Evolutionary conservation across 2,888 invertebrate species (phyloP), one percentile per base, ranked within the genome.

Genomic region (Cistogaster globosa): DNA sequence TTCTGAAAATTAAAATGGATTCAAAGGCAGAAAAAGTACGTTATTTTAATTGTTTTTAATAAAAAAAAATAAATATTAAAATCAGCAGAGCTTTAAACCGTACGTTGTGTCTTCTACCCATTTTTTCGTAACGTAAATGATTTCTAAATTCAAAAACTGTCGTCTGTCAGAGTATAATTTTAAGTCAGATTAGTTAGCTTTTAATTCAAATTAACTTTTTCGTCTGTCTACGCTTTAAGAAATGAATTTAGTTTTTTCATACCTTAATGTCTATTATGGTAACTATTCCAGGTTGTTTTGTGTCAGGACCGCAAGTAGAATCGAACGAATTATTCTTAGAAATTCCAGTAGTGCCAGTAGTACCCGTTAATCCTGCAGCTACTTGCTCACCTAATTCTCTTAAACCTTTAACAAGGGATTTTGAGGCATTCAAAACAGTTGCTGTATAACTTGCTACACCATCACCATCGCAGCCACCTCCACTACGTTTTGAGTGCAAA

Each of bases 401-500:
- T 72, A 98, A 93, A 0, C 98, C 98, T 92, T 98, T 97, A 80
- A 98, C 97, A 51, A 98, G 94, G 22, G 97, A 97, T 93, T 98
- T 98, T 20, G 98, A 98, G 1, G 98, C 98, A 93, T 98, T 97
- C 12, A 99, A 94, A 72, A 98, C 97, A 0, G 98, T 97, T 0
- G 98, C 98, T 62, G 98, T 98, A 89, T 97, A 97, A 91, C 97
- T 97, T 90, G 97, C 95, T 16, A 96, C 96, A 16, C 97, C 97
- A 91, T 97, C 97, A 36, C 95, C 96, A 92, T 96, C 96, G 92
- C 96, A 96, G 2, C 97, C 97, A 1, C 97, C 97, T 83, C 96
- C 96, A 91, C 97, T 97, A 78, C 96, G 94, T 91, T 96, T 95
- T 0, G 95, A 94, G 67, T 96, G 95, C 84, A 96, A 93, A 65